Conservation (phyloP, 1,140 invertebrate species). For the Drosophila triauraria region DNA sequence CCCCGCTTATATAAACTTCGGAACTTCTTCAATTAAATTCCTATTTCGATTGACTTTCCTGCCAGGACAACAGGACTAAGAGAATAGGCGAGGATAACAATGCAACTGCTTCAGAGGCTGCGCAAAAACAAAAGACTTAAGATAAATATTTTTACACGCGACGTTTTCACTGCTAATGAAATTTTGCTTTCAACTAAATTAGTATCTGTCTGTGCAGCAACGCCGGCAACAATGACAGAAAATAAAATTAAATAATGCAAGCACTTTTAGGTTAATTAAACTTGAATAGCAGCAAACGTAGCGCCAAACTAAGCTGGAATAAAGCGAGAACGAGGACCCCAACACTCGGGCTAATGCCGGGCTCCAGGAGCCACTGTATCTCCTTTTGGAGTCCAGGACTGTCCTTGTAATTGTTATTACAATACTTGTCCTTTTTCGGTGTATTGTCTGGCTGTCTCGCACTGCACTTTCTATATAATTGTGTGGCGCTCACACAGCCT, state of each 20-base stretch:
- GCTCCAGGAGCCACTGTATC: neutral
- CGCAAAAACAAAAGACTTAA: conserved; percentile 68
- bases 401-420: conserved; percentile 77
- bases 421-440: conserved; percentile 73
- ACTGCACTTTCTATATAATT: conserved; percentile 78
- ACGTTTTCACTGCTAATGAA: conserved; percentile 79
- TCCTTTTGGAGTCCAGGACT: conserved; percentile 40
- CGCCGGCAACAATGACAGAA: conserved; percentile 54
- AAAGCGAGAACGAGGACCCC: conserved; percentile 38
- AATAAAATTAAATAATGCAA: conserved; percentile 83
- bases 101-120: conserved; percentile 35
- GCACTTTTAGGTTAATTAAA: conserved; percentile 83
- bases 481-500: conserved; percentile 56
- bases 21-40: conserved; percentile 21
- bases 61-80: conserved; percentile 5
- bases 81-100: conserved; percentile 32
- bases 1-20: neutral
- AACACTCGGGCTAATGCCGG: conserved; percentile 13
- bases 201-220: conserved; percentile 50
- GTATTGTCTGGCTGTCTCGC: conserved; percentile 59
- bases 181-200: conserved; percentile 81
- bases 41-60: conserved; percentile 27
- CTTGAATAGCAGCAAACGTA: conserved; percentile 75
- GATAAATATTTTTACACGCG: conserved; percentile 82
- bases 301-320: conserved; percentile 63